Base-by-base conservation (phyloP, 2,113 vertebrate species). In the Gambusia holbrooki region DNA sequence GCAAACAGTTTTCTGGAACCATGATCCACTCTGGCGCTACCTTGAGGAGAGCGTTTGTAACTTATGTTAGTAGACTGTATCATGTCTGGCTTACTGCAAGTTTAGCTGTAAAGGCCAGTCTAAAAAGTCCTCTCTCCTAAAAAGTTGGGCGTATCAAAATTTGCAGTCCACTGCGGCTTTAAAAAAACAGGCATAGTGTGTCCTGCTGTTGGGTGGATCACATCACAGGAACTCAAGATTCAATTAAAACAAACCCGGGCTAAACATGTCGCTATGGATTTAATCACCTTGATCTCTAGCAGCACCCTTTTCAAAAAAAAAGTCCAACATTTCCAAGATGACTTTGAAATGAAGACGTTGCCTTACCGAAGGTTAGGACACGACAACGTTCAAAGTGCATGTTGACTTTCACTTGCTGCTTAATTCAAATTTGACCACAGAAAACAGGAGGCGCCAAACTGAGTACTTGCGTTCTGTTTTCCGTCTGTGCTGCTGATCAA, bases 1-100 rank as follows among this genome's bases (percentile, higher is more conserved):
- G 42, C 9, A 68, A 80, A 79, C 30, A 3, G 40, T 62, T 81
- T 86, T 77, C 81, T 84, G 35, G 73, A 88, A 80, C 42, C 61
- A 40, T 62, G 33, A 54, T 28, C 6, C 25, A 27, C 19, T 69
- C 30, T 61, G 35, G 29, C 22, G 4, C 37, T 37, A 25, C 63
- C 33, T 66, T 42, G 65, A 66, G 14, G 3, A 28, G 3, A 30
- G 27, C 6, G 6, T 66, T 37, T 37, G 13, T 9, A 9, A 33
- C 30, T 0, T 30, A 35, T 15, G 30, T 33, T 8, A 32, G 17
- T 15, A 29, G 13, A 7, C 28, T 30, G 28, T 62, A 62, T 62
- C 2, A n/a, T n/a, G 45, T 19, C 45, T 48, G 51, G 22, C 22
- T 11, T 58, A 4, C 7, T 58, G 11, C 51, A 9, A 25, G 25